Evolutionary conservation across 2,888 invertebrate species (phyloP).

Genomic region (Heteromurus nitidus): DNA sequence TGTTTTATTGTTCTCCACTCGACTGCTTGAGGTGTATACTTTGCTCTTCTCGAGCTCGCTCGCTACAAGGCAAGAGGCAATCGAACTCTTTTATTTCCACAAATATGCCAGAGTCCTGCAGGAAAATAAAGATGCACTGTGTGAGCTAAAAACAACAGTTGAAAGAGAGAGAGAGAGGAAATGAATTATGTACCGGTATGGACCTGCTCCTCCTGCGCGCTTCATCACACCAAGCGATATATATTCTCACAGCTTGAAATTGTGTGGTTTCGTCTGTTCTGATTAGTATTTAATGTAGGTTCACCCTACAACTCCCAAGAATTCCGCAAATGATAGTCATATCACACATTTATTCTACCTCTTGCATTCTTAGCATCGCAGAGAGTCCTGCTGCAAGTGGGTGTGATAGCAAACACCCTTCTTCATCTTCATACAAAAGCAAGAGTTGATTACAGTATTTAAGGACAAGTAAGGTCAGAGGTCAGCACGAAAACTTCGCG

Average conservation of each 20-base stretch:
- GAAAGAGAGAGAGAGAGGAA: too few species aligned
- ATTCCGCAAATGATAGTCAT: constrained; percentile 43
- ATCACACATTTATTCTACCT: constrained; percentile 3
- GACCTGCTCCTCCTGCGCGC: too few species aligned
- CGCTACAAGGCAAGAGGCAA: too few species aligned
- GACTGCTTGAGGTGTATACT: too few species aligned
- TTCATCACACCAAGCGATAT: constrained; percentile 22
- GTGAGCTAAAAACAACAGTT: too few species aligned
- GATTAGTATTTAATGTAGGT: constrained; percentile 15
- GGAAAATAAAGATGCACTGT: too few species aligned
- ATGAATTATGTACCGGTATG: too few species aligned
- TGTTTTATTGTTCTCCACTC: constrained; percentile 52
- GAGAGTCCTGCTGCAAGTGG: constrained; percentile 12
- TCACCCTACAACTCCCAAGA: neutral
- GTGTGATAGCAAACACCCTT: constrained; percentile 24
- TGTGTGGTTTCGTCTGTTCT: constrained; percentile 44
- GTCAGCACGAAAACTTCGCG: constrained; percentile 35
- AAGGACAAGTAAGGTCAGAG: constrained; percentile 51
- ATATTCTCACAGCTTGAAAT: constrained; percentile 10
- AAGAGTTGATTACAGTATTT: too few species aligned
- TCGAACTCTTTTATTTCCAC: too few species aligned
- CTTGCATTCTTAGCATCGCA: constrained; percentile 11
- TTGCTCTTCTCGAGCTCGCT: too few species aligned
- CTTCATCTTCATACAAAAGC: constrained; percentile 13
- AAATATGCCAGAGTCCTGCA: too few species aligned